Evolutionary conservation across 2,797 vertebrate genomes (phyloP), one percentile per base, ranked within the genome.

Genomic region (Poeciliopsis gracilis): DNA sequence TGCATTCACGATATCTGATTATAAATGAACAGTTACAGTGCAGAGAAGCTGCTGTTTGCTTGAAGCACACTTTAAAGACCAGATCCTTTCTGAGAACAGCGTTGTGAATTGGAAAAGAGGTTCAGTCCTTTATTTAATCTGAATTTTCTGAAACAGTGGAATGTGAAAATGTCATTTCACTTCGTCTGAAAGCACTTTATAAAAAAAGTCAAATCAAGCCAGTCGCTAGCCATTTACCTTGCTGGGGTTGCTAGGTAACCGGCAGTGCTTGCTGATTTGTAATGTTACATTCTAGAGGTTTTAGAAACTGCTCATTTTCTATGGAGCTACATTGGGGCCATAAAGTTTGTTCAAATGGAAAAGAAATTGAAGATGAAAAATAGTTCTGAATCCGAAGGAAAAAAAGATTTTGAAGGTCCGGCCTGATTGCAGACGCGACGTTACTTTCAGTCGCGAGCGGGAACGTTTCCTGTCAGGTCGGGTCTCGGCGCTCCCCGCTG

Each of bases 401-500:
- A 8, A 53, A 53, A 10, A 53, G 20, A 25, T 25, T 53, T 53
- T 25, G 23, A 25, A 25, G 77, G 11, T 78, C 74, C 33, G 41
- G 41, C 36, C 23, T 67, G 43, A 81, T 82, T 71, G n/a, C 55
- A 18, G 8, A n/a, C n/a, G 2, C 12, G 10, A 57, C 69, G 73
- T 75, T 45, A 33, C 47, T 72, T 59, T 79, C 77, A 59, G 70
- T 81, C 70, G 53, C 74, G 77, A 82, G 45, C 55, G 1, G 86
- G 72, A 86, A 84, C 36, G 72, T 75, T 78, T 87, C 81, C 82
- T 86, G 83, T 91, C 85, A 77, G 81, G 66, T 77, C 72, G 74
- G 28, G n/a, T 84, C 81, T 81, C 57, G 0, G 41, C 25, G 86
- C 90, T 81, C 86, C 87, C 84, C 36, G 80, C 38, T 0, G 77